Evolutionary conservation across 2,113 vertebrate genomes (phyloP), one percentile per base, ranked within the genome.

Genomic region (Nyctereutes procyonoides): DNA sequence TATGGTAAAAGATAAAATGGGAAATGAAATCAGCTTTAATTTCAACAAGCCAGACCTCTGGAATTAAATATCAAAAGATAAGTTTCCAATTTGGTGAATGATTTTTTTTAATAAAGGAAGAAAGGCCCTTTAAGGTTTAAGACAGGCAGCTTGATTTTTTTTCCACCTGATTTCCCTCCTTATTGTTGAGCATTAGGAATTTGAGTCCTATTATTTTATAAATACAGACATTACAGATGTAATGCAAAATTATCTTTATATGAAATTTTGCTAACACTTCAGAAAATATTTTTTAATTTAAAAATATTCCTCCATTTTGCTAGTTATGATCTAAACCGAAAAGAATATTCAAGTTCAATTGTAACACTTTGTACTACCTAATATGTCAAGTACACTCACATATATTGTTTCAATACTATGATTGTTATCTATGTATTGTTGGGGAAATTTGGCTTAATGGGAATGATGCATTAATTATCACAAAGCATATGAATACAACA

Each of bases 1-100:
- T 60, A 80, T 43, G n/a, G 89, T 71, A 74, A 96, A 97, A 92
- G 26, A 95, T 88, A 71, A 94, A 95, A 77, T 86, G 80, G 53
- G 53, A 95, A 96, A 92, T 95, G 58, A 94, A 95, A 95, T 83
- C 38, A 92, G 43, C 38, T 92, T 98, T 96, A 84, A 85, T 94
- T 96, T 97, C 63, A 90, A 79, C 22, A 92, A 76, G 38, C 58
- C 87, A 95, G 58, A 93, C 32, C 13, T 84, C 74, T 92, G 63
- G 53, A 92, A 94, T 90, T 81, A 88, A 87, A 93, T 90, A 81
- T 32, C 28, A 67, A 94, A 92, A 92, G 51, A 82, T 81, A 82
- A 92, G 8, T 0, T 88, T 95, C 35, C n/a, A 93, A 56, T 32
- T 67, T n/a, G 55, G 16, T 51, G 6, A 91, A n/a, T 30, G 0